phyloP scores from a whole-genome alignment of 2,888 invertebrate species.

The Polydrusus pterygomalis region DNA sequence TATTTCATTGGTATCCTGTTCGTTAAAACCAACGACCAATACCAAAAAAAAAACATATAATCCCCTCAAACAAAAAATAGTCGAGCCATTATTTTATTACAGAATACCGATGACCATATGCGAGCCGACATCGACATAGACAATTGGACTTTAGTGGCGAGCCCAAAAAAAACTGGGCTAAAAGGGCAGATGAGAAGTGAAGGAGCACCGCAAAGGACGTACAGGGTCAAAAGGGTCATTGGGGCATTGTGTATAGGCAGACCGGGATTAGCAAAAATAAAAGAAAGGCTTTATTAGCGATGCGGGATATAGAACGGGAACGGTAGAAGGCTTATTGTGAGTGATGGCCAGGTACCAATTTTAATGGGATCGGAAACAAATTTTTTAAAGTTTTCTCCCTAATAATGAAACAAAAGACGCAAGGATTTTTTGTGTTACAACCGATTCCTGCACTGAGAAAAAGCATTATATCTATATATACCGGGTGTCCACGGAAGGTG shows the following conservation, averaged over 20 bases:
- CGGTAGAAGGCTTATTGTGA: conserved; percentile 25
- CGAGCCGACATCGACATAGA: conserved; percentile 35
- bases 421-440: too few species aligned
- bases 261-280: conserved; percentile 52
- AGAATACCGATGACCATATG: conserved; percentile 47
- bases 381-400: too few species aligned
- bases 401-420: too few species aligned
- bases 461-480: too few species aligned
- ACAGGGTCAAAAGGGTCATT: conserved; percentile 44
- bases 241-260: conserved; percentile 37
- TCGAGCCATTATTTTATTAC: conserved; percentile 18
- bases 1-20: conserved; percentile 29
- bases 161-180: conserved; percentile 42
- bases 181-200: conserved; percentile 51
- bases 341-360: conserved; percentile 21
- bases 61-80: conserved; percentile 24
- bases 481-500: too few species aligned
- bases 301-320: conserved; percentile 19
- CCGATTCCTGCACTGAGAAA: too few species aligned
- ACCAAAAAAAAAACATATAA: conserved; percentile 19
- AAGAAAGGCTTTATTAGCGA: conserved; percentile 33
- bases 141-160: conserved; percentile 21
- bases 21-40: conserved; percentile 28
- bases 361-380: background rate
- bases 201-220: conserved; percentile 41